phyloP scores from a whole-genome alignment of 2,113 vertebrate genomes.

The Oplegnathus fasciatus region DNA sequence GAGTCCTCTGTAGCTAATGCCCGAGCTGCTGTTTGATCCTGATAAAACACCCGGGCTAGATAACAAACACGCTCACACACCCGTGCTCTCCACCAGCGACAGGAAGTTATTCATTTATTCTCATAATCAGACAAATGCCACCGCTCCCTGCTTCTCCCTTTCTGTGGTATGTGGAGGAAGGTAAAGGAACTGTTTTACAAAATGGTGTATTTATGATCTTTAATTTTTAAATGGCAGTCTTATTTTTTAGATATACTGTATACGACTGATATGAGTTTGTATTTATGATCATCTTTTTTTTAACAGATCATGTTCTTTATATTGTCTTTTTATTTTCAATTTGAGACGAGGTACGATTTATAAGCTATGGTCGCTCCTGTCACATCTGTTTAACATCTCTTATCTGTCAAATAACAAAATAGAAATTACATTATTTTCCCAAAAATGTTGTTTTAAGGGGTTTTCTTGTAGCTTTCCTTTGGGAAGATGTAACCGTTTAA shows the following conservation, averaged over 20 bases:
- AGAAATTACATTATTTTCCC: neutral
- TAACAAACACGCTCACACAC: conserved; percentile 66
- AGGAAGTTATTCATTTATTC: conserved; percentile 82
- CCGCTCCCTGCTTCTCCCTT: conserved; percentile 56
- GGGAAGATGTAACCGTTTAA: neutral
- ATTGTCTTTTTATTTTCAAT: no score
- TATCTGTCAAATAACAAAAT: neutral
- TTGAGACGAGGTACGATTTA: neutral
- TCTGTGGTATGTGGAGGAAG: conserved; percentile 39
- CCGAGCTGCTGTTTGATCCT: conserved; percentile 76
- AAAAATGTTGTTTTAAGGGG: neutral
- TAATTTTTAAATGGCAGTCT: no score
- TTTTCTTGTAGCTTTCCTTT: neutral
- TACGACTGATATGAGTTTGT: no score
- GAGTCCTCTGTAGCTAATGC: conserved; percentile 72
- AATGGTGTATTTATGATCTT: neutral
- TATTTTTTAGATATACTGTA: neutral
- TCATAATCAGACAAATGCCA: conserved; percentile 53
- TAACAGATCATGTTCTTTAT: neutral
- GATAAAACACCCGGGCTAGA: conserved; percentile 74
- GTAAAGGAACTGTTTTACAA: neutral
- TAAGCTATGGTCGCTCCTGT: neutral
- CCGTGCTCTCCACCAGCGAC: conserved; percentile 39
- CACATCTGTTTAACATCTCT: neutral
- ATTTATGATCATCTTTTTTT: neutral